A percentile compares a stretch with the other conserved stretches of the same genome.
Evolutionary conservation across 2,797 vertebrate species (phyloP).

Genomic region (Delichon dasypus): DNA sequence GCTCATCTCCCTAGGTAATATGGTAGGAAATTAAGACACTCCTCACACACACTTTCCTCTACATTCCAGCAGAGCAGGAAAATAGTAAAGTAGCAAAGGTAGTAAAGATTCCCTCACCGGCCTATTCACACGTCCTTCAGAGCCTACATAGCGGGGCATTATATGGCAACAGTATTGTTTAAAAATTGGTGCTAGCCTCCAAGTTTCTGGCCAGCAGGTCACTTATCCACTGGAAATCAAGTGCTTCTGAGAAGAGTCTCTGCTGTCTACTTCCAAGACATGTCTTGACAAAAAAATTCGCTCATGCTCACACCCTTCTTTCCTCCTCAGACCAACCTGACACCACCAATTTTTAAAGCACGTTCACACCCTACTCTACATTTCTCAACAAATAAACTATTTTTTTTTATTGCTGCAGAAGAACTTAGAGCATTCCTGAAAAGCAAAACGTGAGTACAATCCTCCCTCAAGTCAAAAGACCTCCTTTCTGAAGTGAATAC

Average conservation of each 20-base stretch:
- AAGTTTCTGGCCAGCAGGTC: background rate
- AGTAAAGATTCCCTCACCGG: background rate
- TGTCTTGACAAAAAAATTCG: background rate
- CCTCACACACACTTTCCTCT: background rate
- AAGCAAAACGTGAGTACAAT: background rate
- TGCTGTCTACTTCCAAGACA: background rate
- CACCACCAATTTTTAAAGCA: background rate
- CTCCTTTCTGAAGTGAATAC: background rate
- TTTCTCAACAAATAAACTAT: background rate
- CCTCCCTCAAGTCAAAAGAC: background rate
- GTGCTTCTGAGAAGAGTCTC: background rate
- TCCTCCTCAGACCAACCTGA: background rate
- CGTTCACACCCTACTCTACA: background rate
- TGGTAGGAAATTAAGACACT: background rate
- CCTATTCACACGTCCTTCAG: background rate
- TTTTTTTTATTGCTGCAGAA: background rate
- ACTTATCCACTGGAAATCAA: background rate
- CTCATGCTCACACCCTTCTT: background rate
- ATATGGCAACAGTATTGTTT: background rate
- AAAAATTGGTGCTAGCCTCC: background rate
- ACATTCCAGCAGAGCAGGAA: background rate
- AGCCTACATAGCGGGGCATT: background rate
- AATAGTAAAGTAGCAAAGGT: background rate
- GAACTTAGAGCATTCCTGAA: background rate
- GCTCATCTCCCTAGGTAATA: background rate